Evolutionary conservation across 2,797 vertebrate genomes (phyloP).

Genomic region (Craterocephalus amniculus): DNA sequence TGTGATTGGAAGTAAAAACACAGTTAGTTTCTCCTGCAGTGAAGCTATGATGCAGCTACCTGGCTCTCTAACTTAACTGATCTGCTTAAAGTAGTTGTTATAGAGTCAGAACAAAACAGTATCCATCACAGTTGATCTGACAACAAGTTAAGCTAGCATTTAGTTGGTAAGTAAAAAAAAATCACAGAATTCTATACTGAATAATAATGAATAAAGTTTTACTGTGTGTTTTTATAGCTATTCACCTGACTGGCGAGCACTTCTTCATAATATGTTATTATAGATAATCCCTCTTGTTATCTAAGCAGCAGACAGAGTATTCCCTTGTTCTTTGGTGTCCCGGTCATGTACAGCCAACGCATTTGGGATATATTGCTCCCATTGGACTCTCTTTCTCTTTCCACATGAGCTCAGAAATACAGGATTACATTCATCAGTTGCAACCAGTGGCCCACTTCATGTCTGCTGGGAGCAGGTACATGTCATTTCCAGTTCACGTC

Average conservation of each 20-base stretch:
- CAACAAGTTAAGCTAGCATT: no score
- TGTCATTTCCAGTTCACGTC: constrained; percentile 76
- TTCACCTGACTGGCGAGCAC: background rate
- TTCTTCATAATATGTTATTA: background rate
- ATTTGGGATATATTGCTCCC: constrained; percentile 65
- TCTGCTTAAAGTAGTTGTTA: no score
- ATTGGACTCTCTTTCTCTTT: constrained; percentile 1
- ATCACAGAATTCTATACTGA: no score
- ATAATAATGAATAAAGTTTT: no score
- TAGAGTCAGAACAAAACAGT: no score
- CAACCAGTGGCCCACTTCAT: constrained; percentile 48
- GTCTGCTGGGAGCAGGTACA: constrained; percentile 67
- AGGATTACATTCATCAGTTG: constrained; percentile 69
- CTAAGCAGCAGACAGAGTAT: background rate
- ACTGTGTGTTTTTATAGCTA: background rate
- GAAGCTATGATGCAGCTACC: no score
- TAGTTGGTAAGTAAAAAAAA: no score
- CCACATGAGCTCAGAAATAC: constrained; percentile 15
- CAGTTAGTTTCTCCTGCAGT: no score
- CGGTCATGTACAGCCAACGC: constrained; percentile 61
- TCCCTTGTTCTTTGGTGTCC: constrained; percentile 2
- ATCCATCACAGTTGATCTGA: no score
- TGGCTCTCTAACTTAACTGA: no score
- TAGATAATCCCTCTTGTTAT: background rate
- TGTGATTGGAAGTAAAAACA: no score